Base-by-base conservation (phyloP, 2,888 invertebrate genomes). In the Microctonus brassicae region DNA sequence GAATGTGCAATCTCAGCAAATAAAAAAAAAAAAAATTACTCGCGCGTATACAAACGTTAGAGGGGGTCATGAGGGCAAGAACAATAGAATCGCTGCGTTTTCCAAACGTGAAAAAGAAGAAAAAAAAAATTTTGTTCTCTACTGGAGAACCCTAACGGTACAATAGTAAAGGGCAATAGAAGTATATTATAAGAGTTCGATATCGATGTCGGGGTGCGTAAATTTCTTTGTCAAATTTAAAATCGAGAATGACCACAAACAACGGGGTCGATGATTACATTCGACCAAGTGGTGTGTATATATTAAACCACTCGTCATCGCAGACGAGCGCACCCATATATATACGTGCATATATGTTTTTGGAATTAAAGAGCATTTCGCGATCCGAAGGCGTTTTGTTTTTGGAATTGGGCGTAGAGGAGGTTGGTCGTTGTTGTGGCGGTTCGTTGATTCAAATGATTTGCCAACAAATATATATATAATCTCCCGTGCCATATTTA, bases 361-460 rank as follows among this genome's bases (percentile, higher is more conserved):
- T 72, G 63, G 75, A 79, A 84, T 84, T 80, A 80, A 82, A 79
- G 78, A 76, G 80, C 79, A 83, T 83, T 83, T 83, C 77, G 79
- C 80, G 78, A 81, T 83, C 81, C 77, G 79, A 79, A 87, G 87
- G 87, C 87, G 87, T 87, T 87, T 87, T 87, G 86, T 87, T 87
- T 84, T 86, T 78, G 76, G 78, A 79, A 80, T 75, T 78, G 79
- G 87, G 86, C 86, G 87, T 86, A 81, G 81, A 84, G 86, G 76
- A 82, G 87, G 85, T 80, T 81, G 86, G 81, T 78, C 86, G 85
- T 84, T 86, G 86, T 81, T 82, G 80, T 80, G 82, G 83, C 83
- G 82, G 83, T 80, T 87, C 85, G 84, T 74, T 86, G 82, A 81
- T 79, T 83, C 81, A 82, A 81, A 79, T 79, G 73, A 81, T 81